Base-by-base conservation (phyloP, 2,113 vertebrate genomes). In the Casuarius casuarius region DNA sequence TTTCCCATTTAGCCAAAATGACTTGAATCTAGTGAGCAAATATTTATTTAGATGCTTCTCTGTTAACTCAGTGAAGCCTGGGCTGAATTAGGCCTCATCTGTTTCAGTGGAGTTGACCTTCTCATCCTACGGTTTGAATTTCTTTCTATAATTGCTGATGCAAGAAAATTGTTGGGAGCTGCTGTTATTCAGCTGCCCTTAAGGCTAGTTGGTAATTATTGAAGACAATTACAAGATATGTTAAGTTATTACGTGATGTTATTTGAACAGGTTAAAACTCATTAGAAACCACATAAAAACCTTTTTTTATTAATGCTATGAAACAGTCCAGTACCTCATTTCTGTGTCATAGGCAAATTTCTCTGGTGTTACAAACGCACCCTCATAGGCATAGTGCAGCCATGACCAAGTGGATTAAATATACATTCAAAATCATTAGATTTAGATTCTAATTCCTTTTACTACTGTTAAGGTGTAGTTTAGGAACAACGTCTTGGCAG, bases 211-310 rank as follows among this genome's bases (percentile, higher is more conserved):
- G 89, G 83, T 94, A 94, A 96, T 92, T 91, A 82, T 67, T 80
- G 54, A 90, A 92, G 81, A 94, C 59, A 89, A 87, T 96, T 97
- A 94, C 54, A 92, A 95, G 92, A 85, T 80, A 95, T 74, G 63
- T 87, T 91, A 92, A 95, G 89, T 68, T 85, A 65, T 83, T 91
- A 77, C 19, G n/a, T 91, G 96, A 81, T 95, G 78, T 74, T 94
- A 97, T 85, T 79, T 91, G 71, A 94, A 56, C 97, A 97, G 89
- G 97, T 95, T 95, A 88, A 96, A 95, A 97, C 96, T 85, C 92
- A 96, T 95, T 94, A 91, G 84, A 97, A 96, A 95, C 92, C 92
- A 96, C 96, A 95, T 91, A 38, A 96, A 96, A 89, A 54, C 31
- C 19, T 74, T 38, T 61, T 61, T 92, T 88, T 84, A 77, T 92